Conservation (phyloP, 2,797 vertebrate species). For the Molossus molossus region DNA sequence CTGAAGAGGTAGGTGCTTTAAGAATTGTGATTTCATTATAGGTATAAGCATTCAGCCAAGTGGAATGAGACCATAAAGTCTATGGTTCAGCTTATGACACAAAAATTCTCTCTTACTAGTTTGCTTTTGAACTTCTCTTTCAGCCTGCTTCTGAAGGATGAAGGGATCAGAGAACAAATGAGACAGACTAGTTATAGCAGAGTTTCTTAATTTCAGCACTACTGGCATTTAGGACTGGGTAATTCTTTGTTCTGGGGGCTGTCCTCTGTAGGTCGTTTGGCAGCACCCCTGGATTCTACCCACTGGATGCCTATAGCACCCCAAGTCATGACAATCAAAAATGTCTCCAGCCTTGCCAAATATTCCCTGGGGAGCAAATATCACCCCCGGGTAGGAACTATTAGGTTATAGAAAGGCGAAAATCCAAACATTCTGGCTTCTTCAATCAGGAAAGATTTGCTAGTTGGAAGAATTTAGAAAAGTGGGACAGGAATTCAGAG, state of each 20-base stretch:
- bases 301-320: not conserved
- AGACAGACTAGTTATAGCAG: not conserved
- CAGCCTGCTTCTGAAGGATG: not conserved
- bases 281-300: not conserved
- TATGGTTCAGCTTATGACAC: not conserved
- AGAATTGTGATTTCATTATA: conserved; percentile 38
- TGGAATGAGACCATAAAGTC: not conserved
- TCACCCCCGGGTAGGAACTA: not conserved
- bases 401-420: conserved; percentile 1
- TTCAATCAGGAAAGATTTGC: not conserved
- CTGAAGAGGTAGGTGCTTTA: not conserved
- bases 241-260: not conserved
- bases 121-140: conserved; percentile 29
- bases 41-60: not conserved
- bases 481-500: not conserved
- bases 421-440: not conserved
- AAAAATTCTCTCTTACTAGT: not conserved
- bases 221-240: not conserved
- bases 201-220: not conserved
- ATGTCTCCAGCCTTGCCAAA: not conserved
- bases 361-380: not conserved
- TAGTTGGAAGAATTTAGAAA: conserved; percentile 11
- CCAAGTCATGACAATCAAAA: not conserved
- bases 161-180: not conserved
- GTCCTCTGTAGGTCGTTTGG: not conserved